phyloP scores from a whole-genome alignment of 2,888 invertebrate genomes.

The Campoplex capitator region DNA sequence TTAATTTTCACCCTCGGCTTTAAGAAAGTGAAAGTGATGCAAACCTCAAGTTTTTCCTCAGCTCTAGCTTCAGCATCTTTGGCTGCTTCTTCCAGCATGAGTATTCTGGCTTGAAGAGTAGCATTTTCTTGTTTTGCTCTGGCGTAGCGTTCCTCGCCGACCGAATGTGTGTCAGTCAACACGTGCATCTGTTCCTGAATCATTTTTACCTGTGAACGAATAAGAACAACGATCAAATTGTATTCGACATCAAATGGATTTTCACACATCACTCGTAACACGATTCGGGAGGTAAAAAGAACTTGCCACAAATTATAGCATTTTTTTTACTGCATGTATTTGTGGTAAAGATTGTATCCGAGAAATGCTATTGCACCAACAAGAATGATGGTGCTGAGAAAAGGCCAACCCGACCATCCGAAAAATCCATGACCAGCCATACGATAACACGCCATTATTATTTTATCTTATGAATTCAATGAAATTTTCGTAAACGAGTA shows the following conservation, averaged over 20 bases:
- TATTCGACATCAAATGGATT: not conserved
- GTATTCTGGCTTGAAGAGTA: conserved; percentile 94
- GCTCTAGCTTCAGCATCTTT: conserved; percentile 85
- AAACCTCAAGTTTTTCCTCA: conserved; percentile 86
- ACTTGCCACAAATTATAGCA: conserved; percentile 2
- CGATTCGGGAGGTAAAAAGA: not conserved
- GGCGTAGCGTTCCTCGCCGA: conserved; percentile 94
- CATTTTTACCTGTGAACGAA: conserved; percentile 91
- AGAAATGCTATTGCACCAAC: conserved; percentile 71
- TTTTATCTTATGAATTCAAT: not conserved
- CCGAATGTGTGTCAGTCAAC: conserved; percentile 94
- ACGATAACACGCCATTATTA: conserved; percentile 72
- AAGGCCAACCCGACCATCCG: conserved; percentile 77
- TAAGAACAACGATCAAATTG: not conserved
- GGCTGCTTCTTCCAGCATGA: conserved; percentile 93
- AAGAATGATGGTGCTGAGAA: conserved; percentile 75
- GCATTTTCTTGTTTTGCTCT: conserved; percentile 97
- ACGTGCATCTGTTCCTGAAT: conserved; percentile 96
- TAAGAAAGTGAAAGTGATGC: conserved; percentile 12
- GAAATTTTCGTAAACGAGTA: not conserved
- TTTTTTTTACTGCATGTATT: conserved; percentile 39
- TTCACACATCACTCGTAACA: not conserved
- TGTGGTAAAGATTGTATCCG: conserved; percentile 69
- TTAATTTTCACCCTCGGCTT: not conserved
- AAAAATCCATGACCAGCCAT: conserved; percentile 59